A percentile compares a stretch with the other conserved stretches of the same genome.
These are phyloP conservation scores for Cosmia trapezina DNA, from an alignment of 2,888 invertebrate genomes.

Conservation along the genomic window DNA sequence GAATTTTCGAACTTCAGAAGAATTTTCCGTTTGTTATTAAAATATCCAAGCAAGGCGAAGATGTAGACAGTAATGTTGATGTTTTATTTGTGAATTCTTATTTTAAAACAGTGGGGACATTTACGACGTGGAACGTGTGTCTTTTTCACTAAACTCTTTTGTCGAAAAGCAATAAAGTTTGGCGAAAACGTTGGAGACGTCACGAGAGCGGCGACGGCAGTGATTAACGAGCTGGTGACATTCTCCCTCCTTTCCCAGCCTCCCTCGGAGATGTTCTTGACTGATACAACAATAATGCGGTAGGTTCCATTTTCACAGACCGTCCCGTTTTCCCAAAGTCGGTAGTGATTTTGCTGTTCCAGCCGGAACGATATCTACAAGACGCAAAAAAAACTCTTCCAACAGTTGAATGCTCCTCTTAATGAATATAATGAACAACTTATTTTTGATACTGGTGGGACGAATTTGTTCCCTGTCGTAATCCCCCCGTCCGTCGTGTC, in stretches of 20 bases:
- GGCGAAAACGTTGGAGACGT: slow-evolving; percentile 75
- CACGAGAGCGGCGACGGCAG: slow-evolving; percentile 80
- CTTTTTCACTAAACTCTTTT: slow-evolving; percentile 77
- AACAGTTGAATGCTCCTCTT: slow-evolving; percentile 16
- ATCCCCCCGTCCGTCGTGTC: slow-evolving; percentile 34
- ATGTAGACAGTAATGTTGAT: slow-evolving; percentile 65
- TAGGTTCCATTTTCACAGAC: slow-evolving; percentile 33
- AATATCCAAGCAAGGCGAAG: slow-evolving; percentile 53
- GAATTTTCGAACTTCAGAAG: slow-evolving; percentile 52
- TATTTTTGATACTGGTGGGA: slow-evolving; percentile 43
- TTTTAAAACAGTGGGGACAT: slow-evolving; percentile 78
- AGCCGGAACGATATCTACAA: slow-evolving; percentile 17
- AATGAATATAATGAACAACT: slow-evolving; percentile 44
- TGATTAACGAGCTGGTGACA: slow-evolving; percentile 85
- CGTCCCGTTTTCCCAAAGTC: slow-evolving; percentile 20
- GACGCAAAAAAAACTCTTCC: slow-evolving; percentile 27
- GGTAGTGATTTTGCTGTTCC: slow-evolving; percentile 1
- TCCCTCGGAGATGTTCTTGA: slow-evolving; percentile 46
- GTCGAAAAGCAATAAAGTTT: slow-evolving; percentile 81
- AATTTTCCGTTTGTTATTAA: slow-evolving; percentile 57
- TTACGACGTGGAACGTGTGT: slow-evolving; percentile 76
- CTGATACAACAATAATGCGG: slow-evolving; percentile 57
- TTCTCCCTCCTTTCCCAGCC: slow-evolving; percentile 63
- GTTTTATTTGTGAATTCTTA: slow-evolving; percentile 73
- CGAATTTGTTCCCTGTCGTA: slow-evolving; percentile 44